Percentiles rank a stretch among this genome's conserved stretches.
Conservation (phyloP, 2,888 invertebrate genomes). For the Lasioglossum lativentre region DNA sequence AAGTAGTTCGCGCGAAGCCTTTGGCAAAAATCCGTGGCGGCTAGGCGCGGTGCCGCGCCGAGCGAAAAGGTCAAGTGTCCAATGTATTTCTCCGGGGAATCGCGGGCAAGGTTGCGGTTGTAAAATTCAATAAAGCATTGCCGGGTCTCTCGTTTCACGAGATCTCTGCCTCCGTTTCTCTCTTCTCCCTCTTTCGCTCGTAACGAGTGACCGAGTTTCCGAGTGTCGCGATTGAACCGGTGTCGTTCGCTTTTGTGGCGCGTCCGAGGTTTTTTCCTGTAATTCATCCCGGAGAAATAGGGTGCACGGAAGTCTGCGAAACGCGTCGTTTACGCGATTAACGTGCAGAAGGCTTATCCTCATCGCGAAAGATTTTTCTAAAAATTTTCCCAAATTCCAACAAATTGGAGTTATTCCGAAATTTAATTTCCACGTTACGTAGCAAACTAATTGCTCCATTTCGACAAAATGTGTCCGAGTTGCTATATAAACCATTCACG, state of each 20-base stretch:
- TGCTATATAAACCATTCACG: no score
- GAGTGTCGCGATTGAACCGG: conserved; percentile 35
- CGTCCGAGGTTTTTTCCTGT: not conserved
- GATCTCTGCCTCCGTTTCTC: not conserved
- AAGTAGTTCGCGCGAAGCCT: not conserved
- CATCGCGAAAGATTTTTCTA: no score
- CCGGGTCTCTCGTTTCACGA: conserved; percentile 21
- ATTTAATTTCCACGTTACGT: no score
- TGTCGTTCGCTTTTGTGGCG: conserved; percentile 24
- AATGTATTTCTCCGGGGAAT: conserved; percentile 27
- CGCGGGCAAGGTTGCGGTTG: conserved; percentile 38
- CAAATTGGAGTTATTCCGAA: no score
- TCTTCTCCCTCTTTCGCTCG: not conserved
- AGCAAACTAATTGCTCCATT: no score
- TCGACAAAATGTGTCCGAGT: no score
- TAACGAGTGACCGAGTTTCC: conserved; percentile 41
- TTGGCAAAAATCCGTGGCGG: conserved; percentile 13
- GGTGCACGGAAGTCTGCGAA: not conserved
- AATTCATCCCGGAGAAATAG: conserved; percentile 9
- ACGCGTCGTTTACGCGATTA: not conserved
- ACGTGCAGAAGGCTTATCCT: not conserved
- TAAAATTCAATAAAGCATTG: conserved; percentile 49
- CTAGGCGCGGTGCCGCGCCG: not conserved
- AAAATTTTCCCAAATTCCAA: no score
- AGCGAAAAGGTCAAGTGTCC: conserved; percentile 37